These are phyloP conservation scores for Hypanus sabinus DNA, from an alignment of 2,113 vertebrate species.

Conservation along the genomic window DNA sequence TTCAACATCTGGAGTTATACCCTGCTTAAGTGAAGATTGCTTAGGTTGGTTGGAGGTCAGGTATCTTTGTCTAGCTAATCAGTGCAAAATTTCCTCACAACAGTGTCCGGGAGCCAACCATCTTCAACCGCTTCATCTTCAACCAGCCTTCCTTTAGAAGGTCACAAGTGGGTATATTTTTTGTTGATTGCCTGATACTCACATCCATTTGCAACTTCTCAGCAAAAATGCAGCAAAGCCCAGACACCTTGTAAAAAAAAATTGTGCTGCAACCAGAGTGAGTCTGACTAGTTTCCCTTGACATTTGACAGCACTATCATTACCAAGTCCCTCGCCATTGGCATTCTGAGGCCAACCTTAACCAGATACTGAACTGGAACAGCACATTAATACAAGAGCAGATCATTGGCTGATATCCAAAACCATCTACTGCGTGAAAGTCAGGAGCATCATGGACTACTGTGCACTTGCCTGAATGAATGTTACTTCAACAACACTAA, in stretches of 20 bases:
- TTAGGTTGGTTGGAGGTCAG: neutral
- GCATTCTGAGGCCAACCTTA: neutral
- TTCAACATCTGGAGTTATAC: neutral
- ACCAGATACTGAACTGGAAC: neutral
- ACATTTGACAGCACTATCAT: neutral
- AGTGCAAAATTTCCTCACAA: neutral
- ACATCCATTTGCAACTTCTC: neutral
- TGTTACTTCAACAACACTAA: too few relatives aligned
- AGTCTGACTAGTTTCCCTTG: neutral
- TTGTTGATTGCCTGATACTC: neutral
- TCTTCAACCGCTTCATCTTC: neutral
- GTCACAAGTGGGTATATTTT: neutral
- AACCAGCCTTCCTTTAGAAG: neutral
- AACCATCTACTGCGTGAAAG: neutral
- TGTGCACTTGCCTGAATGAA: too few relatives aligned
- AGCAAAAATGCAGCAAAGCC: neutral
- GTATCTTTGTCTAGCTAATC: too few relatives aligned
- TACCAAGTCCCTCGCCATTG: neutral
- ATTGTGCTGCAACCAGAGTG: neutral
- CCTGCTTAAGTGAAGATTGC: neutral
- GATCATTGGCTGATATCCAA: neutral
- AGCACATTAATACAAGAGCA: neutral
- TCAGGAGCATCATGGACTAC: neutral
- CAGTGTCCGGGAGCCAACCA: neutral
- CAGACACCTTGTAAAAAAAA: neutral